Evolutionary conservation across 2,888 invertebrate species (phyloP), one percentile per base, ranked within the genome.

Genomic region (Nycteola revayana): DNA sequence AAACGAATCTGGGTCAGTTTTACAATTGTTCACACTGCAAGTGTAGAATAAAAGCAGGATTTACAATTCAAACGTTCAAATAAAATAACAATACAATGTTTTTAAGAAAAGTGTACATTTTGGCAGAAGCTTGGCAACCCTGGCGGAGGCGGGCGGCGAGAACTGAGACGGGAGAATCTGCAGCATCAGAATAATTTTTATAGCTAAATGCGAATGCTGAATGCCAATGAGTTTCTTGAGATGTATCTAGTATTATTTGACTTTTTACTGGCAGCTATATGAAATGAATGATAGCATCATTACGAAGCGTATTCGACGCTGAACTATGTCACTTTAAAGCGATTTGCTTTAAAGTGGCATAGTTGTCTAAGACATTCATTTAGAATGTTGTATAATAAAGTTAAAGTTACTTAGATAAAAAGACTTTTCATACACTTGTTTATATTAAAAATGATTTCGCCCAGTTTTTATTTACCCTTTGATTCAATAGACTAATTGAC

Each of bases 211-310:
- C 61, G 51, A 40, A 25, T 34, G 44, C 40, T 51, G 66, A 49
- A 64, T 66, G 44, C 56, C 52, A 50, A 66, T 58, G 52, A 58
- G 36, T 39, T 47, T 54, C 42, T 53, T 49, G 35, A 42, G 36
- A 49, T 42, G 27, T 44, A 51, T 51, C 36, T 52, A 26, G 38
- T 49, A 49, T 35, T 42, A 46, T 38, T 38, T 35, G 31, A 31
- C 11, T 55, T 54, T 54, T 49, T 52, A 40, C 34, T 33, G 27
- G 30, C 27, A 31, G 33, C 35, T 21, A 40, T 54, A 44, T 43
- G 43, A 40, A 39, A 26, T 36, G 33, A 18, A 36, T 25, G 26
- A 8, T 26, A 26, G 27, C 28, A 22, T 28, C 30, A 48, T 54
- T 44, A 44, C 14, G 25, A 22, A 33, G 45, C 26, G 32, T 43